Evolutionary conservation across 2,888 invertebrate genomes (phyloP), one percentile per base, ranked within the genome.

Genomic region (Synanthedon vespiformis): DNA sequence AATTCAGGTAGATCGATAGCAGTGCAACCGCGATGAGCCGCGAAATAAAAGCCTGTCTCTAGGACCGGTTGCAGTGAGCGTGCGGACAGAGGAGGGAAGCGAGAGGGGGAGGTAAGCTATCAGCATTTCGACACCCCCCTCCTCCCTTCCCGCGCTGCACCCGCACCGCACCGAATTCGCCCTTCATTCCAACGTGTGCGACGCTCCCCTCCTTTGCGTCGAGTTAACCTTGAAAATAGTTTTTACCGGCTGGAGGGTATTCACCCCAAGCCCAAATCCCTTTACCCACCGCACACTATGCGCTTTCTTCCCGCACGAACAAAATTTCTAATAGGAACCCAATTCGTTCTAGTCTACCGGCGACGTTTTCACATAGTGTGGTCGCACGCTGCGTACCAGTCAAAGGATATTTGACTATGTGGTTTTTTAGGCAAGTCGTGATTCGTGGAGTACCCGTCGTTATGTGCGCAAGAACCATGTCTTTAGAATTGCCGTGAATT

Each of bases 221-320:
- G 68, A 69, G 71, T 80, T 86, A 87, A 86, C 87, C 87, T 87
- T 87, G 87, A 87, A 87, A 85, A 85, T 84, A 85, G 87, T 87
- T 87, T 86, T 85, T 86, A 87, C 85, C 78, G 79, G 74, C 80
- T 65, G 62, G 83, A 87, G 87, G 87, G 87, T 87, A 87, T 87
- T 87, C 85, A 87, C 87, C 87, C 85, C 85, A 77, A 80, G 80
- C 81, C 85, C 84, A 72, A 84, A 87, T 85, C 83, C 83, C 80
- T 72, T 70, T 74, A 74, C 70, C 67, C 67, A 77, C 64, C 69
- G 64, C 80, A 85, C 85, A 85, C 85, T 68, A 66, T 68, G n/a
- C 65, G 67, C 68, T 65, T 75, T 77, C 68, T 68, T 57, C 56
- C 58, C 55, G 58, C 58, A 55, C 70, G 58, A 58, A 58, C 56